Evolutionary conservation across 2,797 vertebrate species (phyloP).

Genomic region (Cryptoblepharus egeriae): DNA sequence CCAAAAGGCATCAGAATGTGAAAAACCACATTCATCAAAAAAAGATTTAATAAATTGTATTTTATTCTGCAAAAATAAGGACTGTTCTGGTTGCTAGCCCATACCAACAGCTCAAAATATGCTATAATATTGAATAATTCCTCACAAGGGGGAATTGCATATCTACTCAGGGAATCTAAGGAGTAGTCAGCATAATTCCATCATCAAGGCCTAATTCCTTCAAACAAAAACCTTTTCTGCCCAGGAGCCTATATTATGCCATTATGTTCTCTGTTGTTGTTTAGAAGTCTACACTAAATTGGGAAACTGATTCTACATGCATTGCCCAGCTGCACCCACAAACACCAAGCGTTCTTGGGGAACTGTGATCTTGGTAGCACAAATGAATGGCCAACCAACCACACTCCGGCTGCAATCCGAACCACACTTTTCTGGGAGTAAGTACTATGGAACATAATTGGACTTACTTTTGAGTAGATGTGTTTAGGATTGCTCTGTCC

Average conservation of each 20-base stretch:
- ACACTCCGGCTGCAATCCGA: no score
- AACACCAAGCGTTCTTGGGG: not conserved
- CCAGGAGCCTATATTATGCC: not conserved
- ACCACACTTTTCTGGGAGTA: no score
- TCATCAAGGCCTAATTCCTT: not conserved
- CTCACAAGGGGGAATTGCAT: not conserved
- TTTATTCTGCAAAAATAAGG: not conserved
- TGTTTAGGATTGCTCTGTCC: no score
- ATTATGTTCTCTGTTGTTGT: not conserved
- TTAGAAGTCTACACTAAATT: not conserved
- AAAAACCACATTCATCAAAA: conserved; percentile 19
- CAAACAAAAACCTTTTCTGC: not conserved
- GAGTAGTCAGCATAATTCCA: not conserved
- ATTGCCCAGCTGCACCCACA: not conserved
- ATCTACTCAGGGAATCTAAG: conserved; percentile 29
- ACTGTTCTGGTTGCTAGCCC: not conserved
- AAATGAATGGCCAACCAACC: not conserved
- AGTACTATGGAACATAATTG: no score
- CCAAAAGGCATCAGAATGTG: not conserved
- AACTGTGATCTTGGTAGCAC: not conserved
- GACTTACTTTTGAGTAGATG: no score
- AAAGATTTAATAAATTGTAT: not conserved
- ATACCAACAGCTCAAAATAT: not conserved
- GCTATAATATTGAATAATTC: not conserved
- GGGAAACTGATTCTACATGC: not conserved